Evolutionary conservation across 2,113 vertebrate species (phyloP).

Genomic region (Felis catus): F.catus_Fca126_mat1.0 CM031419.1:149615001-149615500

Average conservation of each 20-base stretch:
- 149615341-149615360: slow-evolving; percentile 25
- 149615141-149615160: too few species aligned
- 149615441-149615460: background rate
- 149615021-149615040: too few species aligned
- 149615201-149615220: background rate
- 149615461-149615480: background rate
- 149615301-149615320: slow-evolving; percentile 21
- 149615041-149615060: too few species aligned
- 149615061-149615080: too few species aligned
- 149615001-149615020: too few species aligned
- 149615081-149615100: too few species aligned
- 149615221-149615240: slow-evolving; percentile 38
- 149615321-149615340: background rate
- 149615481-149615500: background rate
- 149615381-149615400: slow-evolving; percentile 22
- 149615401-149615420: background rate
- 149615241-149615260: background rate
- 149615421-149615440: background rate
- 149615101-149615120: too few species aligned
- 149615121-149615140: too few species aligned
- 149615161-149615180: background rate
- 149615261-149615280: slow-evolving; percentile 27
- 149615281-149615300: background rate
- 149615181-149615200: background rate
- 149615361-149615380: background rate